These are phyloP conservation scores for Megalopta genalis DNA, from an alignment of 1,140 invertebrate species.

Conservation along the genomic window DNA sequence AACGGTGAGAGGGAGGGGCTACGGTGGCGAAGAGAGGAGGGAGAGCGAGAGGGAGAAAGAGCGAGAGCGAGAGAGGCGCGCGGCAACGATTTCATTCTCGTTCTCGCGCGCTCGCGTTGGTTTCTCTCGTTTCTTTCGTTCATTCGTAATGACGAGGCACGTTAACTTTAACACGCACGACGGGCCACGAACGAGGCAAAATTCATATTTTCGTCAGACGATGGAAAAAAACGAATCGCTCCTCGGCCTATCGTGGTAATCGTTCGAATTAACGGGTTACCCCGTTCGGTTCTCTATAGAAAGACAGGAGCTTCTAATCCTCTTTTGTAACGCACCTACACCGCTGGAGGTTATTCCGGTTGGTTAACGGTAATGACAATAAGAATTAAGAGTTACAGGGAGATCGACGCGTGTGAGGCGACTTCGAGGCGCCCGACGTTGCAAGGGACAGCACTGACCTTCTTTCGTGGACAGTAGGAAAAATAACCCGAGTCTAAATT, in stretches of 20 bases:
- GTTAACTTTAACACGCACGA: too few relatives aligned
- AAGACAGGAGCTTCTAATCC: background rate
- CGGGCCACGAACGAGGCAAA: background rate
- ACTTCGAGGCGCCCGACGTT: conserved; percentile 41
- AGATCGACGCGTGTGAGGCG: conserved; percentile 20
- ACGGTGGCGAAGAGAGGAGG: too few relatives aligned
- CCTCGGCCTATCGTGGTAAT: background rate
- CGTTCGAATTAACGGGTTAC: conserved; percentile 19
- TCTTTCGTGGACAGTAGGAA: conserved; percentile 45
- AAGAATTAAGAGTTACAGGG: conserved; percentile 51
- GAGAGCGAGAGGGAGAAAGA: too few relatives aligned
- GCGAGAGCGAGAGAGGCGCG: too few relatives aligned
- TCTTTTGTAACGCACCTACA: conserved; percentile 28
- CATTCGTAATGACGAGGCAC: too few relatives aligned
- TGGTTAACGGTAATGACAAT: conserved; percentile 48
- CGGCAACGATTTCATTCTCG: background rate
- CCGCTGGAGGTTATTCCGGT: conserved; percentile 40
- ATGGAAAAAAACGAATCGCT: background rate
- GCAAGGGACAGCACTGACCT: conserved; percentile 58
- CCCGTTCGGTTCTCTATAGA: conserved; percentile 4
- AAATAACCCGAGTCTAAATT: conserved; percentile 63
- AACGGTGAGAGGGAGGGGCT: conserved; percentile 60
- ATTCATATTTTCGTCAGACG: background rate
- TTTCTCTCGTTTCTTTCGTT: background rate
- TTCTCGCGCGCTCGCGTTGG: background rate